A percentile compares a stretch with the other conserved stretches of the same genome.
phyloP scores from a whole-genome alignment of 64 coral and sea anemone species.

The Montipora capricornis region DNA sequence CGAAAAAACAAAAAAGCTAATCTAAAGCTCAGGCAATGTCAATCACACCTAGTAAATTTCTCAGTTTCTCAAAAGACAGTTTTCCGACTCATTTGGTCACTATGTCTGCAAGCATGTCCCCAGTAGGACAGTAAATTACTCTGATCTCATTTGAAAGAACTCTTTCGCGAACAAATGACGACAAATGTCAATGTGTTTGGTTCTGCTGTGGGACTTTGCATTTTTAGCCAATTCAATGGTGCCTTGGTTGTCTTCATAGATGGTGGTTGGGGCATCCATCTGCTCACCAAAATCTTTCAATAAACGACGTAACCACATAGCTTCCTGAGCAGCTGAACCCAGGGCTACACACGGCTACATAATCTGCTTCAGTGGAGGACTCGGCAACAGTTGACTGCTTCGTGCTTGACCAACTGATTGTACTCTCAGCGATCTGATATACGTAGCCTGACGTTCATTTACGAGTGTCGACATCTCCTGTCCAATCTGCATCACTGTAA shows the following conservation, averaged over 20 bases:
- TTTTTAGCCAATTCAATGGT: too few relatives aligned
- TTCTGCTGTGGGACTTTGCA: too few relatives aligned
- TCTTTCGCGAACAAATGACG: neutral
- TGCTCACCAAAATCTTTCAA: neutral
- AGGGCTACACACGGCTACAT: too few relatives aligned
- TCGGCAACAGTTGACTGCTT: too few relatives aligned
- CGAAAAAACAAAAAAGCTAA: too few relatives aligned
- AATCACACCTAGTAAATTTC: too few relatives aligned
- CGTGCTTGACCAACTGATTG: too few relatives aligned
- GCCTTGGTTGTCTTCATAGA: too few relatives aligned
- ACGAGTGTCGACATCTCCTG: slow-evolving; percentile 4
- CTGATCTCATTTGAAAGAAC: neutral
- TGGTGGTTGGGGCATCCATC: neutral
- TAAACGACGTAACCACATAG: neutral
- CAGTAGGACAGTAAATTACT: neutral
- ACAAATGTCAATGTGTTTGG: too few relatives aligned
- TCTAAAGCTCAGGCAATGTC: too few relatives aligned
- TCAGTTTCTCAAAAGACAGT: neutral
- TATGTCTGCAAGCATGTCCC: neutral
- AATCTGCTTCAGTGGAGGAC: neutral
- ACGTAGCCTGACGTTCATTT: neutral
- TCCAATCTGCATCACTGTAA: neutral
- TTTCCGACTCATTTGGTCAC: slow-evolving; percentile 57
- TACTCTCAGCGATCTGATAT: too few relatives aligned
- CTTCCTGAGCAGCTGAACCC: neutral